Evolutionary conservation across 1,140 invertebrate species (phyloP), one percentile per base, ranked within the genome.

Genomic region (Piezodorus guildinii): DNA sequence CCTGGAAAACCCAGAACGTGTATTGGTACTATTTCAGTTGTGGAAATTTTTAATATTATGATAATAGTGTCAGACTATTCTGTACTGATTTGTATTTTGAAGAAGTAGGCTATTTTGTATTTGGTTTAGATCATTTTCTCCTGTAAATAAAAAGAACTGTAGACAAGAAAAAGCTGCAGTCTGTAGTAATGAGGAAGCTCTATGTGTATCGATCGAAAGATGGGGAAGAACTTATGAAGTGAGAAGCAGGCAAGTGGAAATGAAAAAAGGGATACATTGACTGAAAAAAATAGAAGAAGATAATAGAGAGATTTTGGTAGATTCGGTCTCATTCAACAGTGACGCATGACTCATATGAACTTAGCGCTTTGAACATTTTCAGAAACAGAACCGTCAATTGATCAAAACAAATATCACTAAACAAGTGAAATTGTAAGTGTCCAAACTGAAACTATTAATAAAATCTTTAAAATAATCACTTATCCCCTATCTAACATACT

Each of bases 11-110:
- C 39, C 30, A 45, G 27, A 51, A 56, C 58, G 43, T 62, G 63
- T 61, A 67, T 67, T 64, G 66, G 66, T 64, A 63, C 62, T 63
- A 66, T 66, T 68, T 62, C 61, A 56, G 61, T 59, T 66, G 51
- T 56, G 52, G 52, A 56, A 56, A 56, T 56, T 56, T 56, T 56
- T 6, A 56, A 56, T 56, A 46, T 68, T 54, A 66, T 62, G 58
- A 68, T 62, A 68, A 68, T 68, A 68, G 68, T 68, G 54, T 67
- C 61, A 60, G 62, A 67, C 68, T 69, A 69, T 67, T 68, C 62
- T 64, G 66, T 66, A 69, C 66, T 65, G 68, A 68, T 66, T 62
- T 51, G 60, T 68, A 58, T 56, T 56, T 56, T 56, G 52, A 56
- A 56, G 34, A 56, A 56, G 62, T 56, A 56, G 52, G 52, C 52